A percentile compares a stretch with the other conserved stretches of the same genome.
Conservation (phyloP, 2,888 invertebrate species). For the Pelosia muscerda region DNA sequence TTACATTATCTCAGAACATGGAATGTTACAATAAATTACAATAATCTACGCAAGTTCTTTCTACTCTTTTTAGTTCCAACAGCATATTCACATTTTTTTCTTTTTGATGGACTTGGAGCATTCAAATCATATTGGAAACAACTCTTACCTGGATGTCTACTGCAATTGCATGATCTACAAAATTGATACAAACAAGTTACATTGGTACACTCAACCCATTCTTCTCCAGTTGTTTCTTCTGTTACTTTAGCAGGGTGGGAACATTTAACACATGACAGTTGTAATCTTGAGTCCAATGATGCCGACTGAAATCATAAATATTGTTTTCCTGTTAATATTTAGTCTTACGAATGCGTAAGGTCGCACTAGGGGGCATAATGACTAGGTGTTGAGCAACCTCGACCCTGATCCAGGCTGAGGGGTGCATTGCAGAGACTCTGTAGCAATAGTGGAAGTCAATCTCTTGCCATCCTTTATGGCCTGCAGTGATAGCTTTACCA, state of each 20-base stretch:
- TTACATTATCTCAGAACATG: slow-evolving; percentile 61
- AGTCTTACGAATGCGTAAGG: not conserved
- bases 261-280: slow-evolving; percentile 78
- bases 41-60: slow-evolving; percentile 77
- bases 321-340: not conserved
- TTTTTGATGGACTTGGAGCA: slow-evolving; percentile 83
- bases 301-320: slow-evolving; percentile 69
- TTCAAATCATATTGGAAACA: slow-evolving; percentile 79
- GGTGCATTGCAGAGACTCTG: too few relatives aligned
- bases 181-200: slow-evolving; percentile 82
- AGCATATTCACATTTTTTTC: slow-evolving; percentile 72
- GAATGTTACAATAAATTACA: slow-evolving; percentile 71
- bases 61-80: slow-evolving; percentile 79
- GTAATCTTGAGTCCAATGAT: slow-evolving; percentile 70
- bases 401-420: too few relatives aligned
- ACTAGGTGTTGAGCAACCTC: too few relatives aligned
- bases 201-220: slow-evolving; percentile 86
- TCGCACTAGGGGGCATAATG: too few relatives aligned
- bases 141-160: slow-evolving; percentile 75
- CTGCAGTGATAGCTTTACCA: too few relatives aligned
- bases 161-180: slow-evolving; percentile 81
- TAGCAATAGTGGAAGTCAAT: too few relatives aligned
- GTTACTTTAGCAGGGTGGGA: slow-evolving; percentile 80
- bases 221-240: slow-evolving; percentile 75
- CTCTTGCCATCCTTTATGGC: too few relatives aligned